phyloP scores from a whole-genome alignment of 1,140 invertebrate species.

The Apis dorsata region DNA sequence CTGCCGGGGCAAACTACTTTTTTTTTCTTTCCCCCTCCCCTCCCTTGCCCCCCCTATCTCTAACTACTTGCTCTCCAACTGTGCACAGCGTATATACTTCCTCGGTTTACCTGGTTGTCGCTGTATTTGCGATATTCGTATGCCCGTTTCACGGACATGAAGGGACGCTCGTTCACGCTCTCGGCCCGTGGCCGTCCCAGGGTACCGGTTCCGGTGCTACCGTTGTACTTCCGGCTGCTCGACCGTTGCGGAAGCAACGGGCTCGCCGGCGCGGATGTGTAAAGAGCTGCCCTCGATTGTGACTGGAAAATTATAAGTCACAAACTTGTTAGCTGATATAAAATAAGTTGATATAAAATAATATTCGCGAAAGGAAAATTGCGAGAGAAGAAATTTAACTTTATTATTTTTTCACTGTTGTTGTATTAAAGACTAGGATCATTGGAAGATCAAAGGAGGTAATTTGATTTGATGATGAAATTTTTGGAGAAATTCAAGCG shows the following conservation, averaged over 20 bases:
- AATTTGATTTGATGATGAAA: not conserved
- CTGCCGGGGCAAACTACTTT: not conserved
- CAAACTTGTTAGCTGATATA: not conserved
- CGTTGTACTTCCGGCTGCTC: conserved; percentile 81
- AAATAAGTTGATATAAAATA: too few species aligned
- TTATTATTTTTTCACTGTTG: too few species aligned
- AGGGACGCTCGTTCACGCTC: conserved; percentile 82
- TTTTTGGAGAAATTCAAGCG: too few species aligned
- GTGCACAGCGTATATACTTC: not conserved
- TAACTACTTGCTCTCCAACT: not conserved
- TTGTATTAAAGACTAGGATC: too few species aligned
- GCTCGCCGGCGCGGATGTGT: conserved; percentile 81
- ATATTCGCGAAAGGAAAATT: too few species aligned
- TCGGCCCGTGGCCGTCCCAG: conserved; percentile 74
- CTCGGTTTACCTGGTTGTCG: conserved; percentile 77
- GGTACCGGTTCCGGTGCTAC: conserved; percentile 74
- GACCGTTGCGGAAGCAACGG: conserved; percentile 82
- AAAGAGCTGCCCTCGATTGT: conserved; percentile 65
- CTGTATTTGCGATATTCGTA: conserved; percentile 81
- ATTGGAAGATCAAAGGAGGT: too few species aligned
- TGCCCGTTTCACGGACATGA: conserved; percentile 84
- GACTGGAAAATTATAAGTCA: conserved; percentile 32
- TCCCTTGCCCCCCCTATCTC: not conserved
- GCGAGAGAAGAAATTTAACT: not conserved
- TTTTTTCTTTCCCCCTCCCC: not conserved